These are phyloP conservation scores for Exocentrus adspersus DNA, from an alignment of 2,888 invertebrate species.

Conservation along the genomic window DNA sequence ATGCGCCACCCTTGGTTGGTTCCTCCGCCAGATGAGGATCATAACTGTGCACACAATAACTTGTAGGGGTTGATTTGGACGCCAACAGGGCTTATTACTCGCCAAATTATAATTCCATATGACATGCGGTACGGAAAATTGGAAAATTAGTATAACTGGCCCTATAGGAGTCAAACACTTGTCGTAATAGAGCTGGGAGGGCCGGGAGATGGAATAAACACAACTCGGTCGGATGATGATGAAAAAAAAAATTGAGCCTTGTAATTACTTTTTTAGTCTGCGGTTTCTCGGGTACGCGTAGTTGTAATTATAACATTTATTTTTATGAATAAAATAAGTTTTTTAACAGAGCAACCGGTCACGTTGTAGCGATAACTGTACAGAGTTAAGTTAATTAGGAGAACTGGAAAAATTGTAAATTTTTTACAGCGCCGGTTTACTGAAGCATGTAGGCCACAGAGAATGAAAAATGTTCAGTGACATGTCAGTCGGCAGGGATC, in stretches of 20 bases:
- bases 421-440: neutral
- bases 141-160: constrained; percentile 48
- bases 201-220: constrained; percentile 2
- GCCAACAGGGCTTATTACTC: constrained; percentile 38
- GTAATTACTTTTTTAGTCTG: constrained; percentile 13
- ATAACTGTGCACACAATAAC: constrained; percentile 19
- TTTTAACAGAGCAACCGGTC: constrained; percentile 5
- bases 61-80: constrained; percentile 8
- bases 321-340: neutral
- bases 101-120: constrained; percentile 48
- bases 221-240: neutral
- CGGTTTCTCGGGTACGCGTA: constrained; percentile 2
- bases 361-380: constrained; percentile 2
- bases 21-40: constrained; percentile 23
- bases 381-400: constrained; percentile 3
- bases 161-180: constrained; percentile 36
- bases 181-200: constrained; percentile 21
- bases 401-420: neutral
- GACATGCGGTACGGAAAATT: constrained; percentile 51
- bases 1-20: constrained; percentile 28
- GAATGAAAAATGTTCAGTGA: neutral
- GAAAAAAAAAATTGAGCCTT: constrained; percentile 3
- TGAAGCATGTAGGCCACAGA: neutral
- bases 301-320: constrained; percentile 14
- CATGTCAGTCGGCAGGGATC: neutral